Evolutionary conservation across 1,140 invertebrate species (phyloP), one percentile per base, ranked within the genome.

Genomic region (Atopsyche davidsoni): DNA sequence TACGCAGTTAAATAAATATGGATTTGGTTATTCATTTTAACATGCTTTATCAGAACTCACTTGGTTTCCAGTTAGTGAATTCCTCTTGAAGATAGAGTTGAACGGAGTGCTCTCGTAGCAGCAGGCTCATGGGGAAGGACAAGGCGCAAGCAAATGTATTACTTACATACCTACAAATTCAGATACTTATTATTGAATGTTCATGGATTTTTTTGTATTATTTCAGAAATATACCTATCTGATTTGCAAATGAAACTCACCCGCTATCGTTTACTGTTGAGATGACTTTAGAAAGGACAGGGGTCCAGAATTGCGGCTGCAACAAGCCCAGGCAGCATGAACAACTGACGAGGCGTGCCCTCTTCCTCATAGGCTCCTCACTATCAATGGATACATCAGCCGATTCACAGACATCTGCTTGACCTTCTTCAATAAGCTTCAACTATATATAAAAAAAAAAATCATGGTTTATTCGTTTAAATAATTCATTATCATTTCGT

Each of bases 321-420:
- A 73, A 48, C 0, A 73, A 44, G 2, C 70, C 69, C 3, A 72
- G 43, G 25, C 70, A 72, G 46, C 63, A 64, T 1, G 59, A 40
- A 45, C 70, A 72, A 2, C 63, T 44, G 34, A 57, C 43, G 2
- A 59, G n/a, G 46, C 63, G 67, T 2, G 45, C 42, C 38, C 57
- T 64, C 44, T 72, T 72, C 3, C 13, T 4, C 13, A 58, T 51
- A 0, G 66, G 68, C 11, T 41, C 41, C 32, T 47, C 34, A 41
- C 53, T 18, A 31, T 17, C 17, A 23, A 24, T 22, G 24, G 18
- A 18, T 18, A 14, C 16, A 32, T 32, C 47, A 17, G 35, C 32
- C n/a, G n/a, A 7, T 36, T 14, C 14, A 7, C 34, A 36, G 6
- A 4, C 13, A 17, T 3, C 19, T 39, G 17, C 10, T 21, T 39